phyloP scores from a whole-genome alignment of 2,113 vertebrate species.

The Pituophis catenifer region DNA sequence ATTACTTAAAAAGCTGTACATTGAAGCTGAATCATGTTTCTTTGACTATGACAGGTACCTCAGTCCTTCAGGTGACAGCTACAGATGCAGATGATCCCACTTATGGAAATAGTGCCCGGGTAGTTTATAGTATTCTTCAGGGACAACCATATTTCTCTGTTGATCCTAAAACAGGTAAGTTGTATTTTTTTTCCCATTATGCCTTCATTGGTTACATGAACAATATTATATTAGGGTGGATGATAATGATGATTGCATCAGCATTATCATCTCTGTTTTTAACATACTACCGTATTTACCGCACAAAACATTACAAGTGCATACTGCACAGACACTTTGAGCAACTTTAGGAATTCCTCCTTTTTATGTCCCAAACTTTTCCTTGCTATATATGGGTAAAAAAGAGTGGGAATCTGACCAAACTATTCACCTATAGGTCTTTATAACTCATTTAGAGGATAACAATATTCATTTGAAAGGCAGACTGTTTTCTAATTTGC shows the following conservation, averaged over 20 bases:
- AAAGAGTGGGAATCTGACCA: background rate
- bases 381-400: background rate
- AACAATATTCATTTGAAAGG: background rate
- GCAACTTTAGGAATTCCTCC: background rate
- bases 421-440: background rate
- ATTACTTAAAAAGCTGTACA: background rate
- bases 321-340: background rate
- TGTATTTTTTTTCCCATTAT: background rate
- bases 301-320: background rate
- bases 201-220: background rate
- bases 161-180: slow-evolving; percentile 91
- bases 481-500: background rate
- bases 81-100: slow-evolving; percentile 94
- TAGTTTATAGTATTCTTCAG: slow-evolving; percentile 96
- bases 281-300: background rate
- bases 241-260: background rate
- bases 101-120: slow-evolving; percentile 92
- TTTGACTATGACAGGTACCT: slow-evolving; percentile 79
- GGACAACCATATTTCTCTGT: slow-evolving; percentile 98
- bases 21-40: slow-evolving; percentile 49
- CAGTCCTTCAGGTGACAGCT: slow-evolving; percentile 93
- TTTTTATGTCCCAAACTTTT: background rate
- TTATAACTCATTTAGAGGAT: background rate
- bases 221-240: background rate
- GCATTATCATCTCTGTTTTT: background rate